Conservation (phyloP, 1,140 invertebrate genomes). For the Asbolus verrucosus region DNA sequence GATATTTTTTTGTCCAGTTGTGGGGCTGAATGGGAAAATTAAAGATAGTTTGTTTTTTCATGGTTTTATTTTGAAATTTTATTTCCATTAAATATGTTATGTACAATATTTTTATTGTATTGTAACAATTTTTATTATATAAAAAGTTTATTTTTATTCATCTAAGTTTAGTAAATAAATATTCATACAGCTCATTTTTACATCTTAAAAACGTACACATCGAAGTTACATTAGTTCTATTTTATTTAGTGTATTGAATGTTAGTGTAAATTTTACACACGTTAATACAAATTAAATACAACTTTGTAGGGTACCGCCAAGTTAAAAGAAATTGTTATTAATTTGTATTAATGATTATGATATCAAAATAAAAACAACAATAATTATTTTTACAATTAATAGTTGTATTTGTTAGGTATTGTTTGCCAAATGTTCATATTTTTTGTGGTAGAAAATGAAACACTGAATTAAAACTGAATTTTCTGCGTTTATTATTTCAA, state of each 20-base stretch:
- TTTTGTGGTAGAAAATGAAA: slow-evolving; percentile 38
- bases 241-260: slow-evolving; percentile 35
- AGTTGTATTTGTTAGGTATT: no score
- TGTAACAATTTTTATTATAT: slow-evolving; percentile 45
- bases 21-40: background rate
- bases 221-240: slow-evolving; percentile 27
- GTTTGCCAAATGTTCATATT: no score
- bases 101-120: slow-evolving; percentile 43
- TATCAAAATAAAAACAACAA: no score
- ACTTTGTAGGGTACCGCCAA: slow-evolving; percentile 27
- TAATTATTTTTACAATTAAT: no score
- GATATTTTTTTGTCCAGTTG: background rate
- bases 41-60: slow-evolving; percentile 4
- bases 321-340: background rate
- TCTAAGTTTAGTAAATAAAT: slow-evolving; percentile 40
- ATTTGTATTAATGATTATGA: no score
- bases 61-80: slow-evolving; percentile 39
- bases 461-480: slow-evolving; percentile 50
- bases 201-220: slow-evolving; percentile 34
- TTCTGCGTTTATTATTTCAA: slow-evolving; percentile 61
- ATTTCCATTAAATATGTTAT: slow-evolving; percentile 43
- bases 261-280: slow-evolving; percentile 36
- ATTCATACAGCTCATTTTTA: slow-evolving; percentile 40
- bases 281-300: slow-evolving; percentile 24
- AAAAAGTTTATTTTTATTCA: slow-evolving; percentile 44